Conservation (phyloP, 2,888 invertebrate genomes). For the Cephus runcator region DNA sequence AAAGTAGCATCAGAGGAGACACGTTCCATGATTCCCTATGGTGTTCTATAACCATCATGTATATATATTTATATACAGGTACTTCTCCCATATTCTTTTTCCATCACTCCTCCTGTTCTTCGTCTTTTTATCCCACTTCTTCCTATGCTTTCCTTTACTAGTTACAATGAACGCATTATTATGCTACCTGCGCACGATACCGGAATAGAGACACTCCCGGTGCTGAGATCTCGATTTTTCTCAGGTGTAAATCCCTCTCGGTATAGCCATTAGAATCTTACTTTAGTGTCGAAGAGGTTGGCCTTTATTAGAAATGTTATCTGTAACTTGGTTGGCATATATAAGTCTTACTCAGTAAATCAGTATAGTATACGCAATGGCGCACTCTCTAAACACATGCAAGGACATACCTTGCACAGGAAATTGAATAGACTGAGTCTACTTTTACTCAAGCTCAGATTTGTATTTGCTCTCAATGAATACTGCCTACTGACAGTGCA, state of each 20-base stretch:
- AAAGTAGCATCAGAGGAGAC: background rate
- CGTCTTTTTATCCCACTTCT: background rate
- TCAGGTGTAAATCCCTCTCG: background rate
- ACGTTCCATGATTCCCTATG: background rate
- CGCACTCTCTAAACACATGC: background rate
- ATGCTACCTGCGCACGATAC: constrained; percentile 38
- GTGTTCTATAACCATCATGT: background rate
- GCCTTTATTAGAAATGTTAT: background rate
- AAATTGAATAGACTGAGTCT: constrained; percentile 1
- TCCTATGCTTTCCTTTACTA: background rate
- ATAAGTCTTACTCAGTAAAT: background rate
- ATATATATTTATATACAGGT: background rate
- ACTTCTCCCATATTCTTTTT: background rate
- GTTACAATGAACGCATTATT: constrained; percentile 34
- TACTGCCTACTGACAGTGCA: background rate
- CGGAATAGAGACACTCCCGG: constrained; percentile 31
- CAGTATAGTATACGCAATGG: background rate
- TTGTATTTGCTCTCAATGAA: background rate
- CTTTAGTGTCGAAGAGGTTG: background rate
- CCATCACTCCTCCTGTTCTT: background rate
- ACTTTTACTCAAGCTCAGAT: background rate
- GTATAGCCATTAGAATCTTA: background rate
- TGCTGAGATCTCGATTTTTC: background rate
- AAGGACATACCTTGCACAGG: constrained; percentile 3
- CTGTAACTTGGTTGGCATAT: background rate